Base-by-base conservation (phyloP, 2,888 invertebrate genomes). In the Bellardia pandia region DNA sequence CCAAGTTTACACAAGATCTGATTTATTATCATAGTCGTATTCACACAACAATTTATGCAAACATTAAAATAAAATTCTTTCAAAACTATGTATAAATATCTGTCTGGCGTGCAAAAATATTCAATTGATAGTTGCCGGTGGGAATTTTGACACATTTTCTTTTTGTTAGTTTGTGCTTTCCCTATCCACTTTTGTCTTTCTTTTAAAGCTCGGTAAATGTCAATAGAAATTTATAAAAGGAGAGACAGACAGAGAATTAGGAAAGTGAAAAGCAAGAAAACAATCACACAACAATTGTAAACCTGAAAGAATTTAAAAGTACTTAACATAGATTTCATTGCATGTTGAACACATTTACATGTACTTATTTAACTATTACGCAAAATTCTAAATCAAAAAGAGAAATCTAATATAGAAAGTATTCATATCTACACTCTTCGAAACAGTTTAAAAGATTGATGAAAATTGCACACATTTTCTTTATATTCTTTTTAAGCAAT, bases 91-190 rank as follows among this genome's bases (percentile, higher is more conserved):
- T n/a, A n/a, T 23, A 14, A 56, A 56, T 56, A 56, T 9, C 56
- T 16, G 8, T 56, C 16, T 9, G 23, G 11, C 13, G 42, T 51
- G 2, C 13, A 66, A 5, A 60, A 62, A 42, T 60, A 71, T 76
- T 83, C 9, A 40, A 37, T 58, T 81, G 45, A 80, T 58, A 80
- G 77, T 79, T 83, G 76, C 86, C 83, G 74, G 9, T 80, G 88
- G 83, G 88, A 88, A 58, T 74, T 88, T 77, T 80, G 77, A 80
- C 83, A 86, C 83, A 86, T 80, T 86, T 79, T 30, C 3, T 48
- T 11, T n/a, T 33, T 62, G 14, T 62, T 33, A 53, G 14, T 62
- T 3, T 68, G 37, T 37, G 37, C 45, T n/a, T 14, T 69, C 42
- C 37, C 13, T 45, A 45, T 3, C 11, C 11, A 14, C 23, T 23